Base-by-base conservation (phyloP, 1,140 invertebrate species). In the Bombus superbus region DNA sequence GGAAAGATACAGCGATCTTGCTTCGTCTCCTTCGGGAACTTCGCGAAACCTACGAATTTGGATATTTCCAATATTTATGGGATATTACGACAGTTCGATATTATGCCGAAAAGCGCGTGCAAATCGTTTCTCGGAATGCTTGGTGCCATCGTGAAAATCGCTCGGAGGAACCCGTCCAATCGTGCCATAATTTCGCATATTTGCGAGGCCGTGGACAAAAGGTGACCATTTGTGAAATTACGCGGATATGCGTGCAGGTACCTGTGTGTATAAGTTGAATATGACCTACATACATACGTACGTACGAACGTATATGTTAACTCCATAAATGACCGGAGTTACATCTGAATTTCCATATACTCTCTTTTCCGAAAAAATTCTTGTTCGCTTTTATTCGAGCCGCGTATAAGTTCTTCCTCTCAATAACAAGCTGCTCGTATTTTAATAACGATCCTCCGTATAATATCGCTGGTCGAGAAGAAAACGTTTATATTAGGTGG, bases 211-310 rank as follows among this genome's bases (percentile, higher is more conserved):
- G 44, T 44, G 86, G 69, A 73, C 86, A 89, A 89, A 88, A 81
- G 86, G 76, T 77, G 35, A 32, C 64, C 82, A 88, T 89, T 89
- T 88, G 86, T 66, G 76, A 89, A 89, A 89, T 89, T 88, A 89
- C 87, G 66, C 87, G 69, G 64, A 40, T 32, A 85, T 25, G 44
- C 86, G 71, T 47, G 71, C 57, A 32, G 1, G 15, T 35, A 32
- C 11, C 18, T 38, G 40, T 59, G 25, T 76, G 13, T 42, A 53
- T n/a, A 62, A 76, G 78, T 74, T 42, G 71, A 68, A 66, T 71
- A 68, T 68, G 74, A 64, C 42, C 44, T 82, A 47, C 68, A 28
- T 40, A 66, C n/a, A 40, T 53, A 53, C 22, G 32, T 32, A 32
- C 32, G 32, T 32, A 32, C 32, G 32, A 0, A 32, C 32, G 32